Base-by-base conservation (phyloP, 2,113 vertebrate genomes). In the Pseudopipra pipra region DNA sequence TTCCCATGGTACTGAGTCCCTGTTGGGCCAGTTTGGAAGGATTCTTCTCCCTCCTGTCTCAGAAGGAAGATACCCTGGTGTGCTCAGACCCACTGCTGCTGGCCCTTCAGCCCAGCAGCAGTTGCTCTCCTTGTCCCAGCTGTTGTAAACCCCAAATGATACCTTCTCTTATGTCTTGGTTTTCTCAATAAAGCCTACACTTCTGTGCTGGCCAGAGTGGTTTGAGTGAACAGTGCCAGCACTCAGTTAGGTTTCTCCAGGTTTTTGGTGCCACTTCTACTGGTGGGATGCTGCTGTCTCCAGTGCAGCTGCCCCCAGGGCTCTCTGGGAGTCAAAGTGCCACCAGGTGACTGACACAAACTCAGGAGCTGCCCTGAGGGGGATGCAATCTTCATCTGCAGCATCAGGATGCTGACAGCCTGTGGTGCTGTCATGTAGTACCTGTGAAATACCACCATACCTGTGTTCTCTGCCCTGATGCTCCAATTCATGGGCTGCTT, bases 381-480 rank as follows among this genome's bases (percentile, higher is more conserved):
- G 21, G 18, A 6, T 24, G 24, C 41, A 62, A 65, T 55, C 70
- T 39, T 70, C 24, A 3, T 24, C 74, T 37, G 31, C 61, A 67
- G 65, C 8, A 7, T 33, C 46, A 37, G 52, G 28, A 52, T 3
- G 9, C n/a, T 41, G 51, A 4, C 18, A 43, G 80, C 12, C 47
- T 37, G 18, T 25, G 68, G 54, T 70, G 33, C 68, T 27, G 23
- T 80, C 25, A 39, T 22, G 8, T 17, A 39, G 22, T 23, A 33
- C 14, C 28, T 33, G 13, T 25, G 41, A 46, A 87, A n/a, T 43
- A 71, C 18, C 19, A 72, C 23, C 37, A 39, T 17, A 44, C 30
- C 49, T 16, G 14, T 31, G 12, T 65, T 65, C 35, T 61, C 56
- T 62, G 56, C 16, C 46, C 73, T 0, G 0, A 1, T 66, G 41